These are phyloP conservation scores for Globia sparganii DNA, from an alignment of 2,888 invertebrate genomes.

Conservation along the genomic window DNA sequence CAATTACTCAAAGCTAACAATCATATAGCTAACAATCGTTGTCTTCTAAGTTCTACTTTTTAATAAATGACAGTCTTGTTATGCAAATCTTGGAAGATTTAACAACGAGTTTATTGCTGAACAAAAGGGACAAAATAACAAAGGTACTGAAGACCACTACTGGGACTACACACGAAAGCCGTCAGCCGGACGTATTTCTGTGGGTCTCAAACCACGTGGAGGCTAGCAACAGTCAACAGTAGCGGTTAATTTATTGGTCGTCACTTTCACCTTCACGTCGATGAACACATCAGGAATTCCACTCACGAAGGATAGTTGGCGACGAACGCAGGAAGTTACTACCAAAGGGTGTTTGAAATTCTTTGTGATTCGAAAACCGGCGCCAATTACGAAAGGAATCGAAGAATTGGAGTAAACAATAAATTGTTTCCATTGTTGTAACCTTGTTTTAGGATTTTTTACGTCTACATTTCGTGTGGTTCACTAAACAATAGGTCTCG, in stretches of 20 bases:
- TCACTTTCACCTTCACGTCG: slow-evolving; percentile 81
- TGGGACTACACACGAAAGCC: slow-evolving; percentile 72
- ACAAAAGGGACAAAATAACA: slow-evolving; percentile 60
- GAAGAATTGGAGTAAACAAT: slow-evolving; percentile 51
- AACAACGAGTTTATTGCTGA: slow-evolving; percentile 59
- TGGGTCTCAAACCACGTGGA: slow-evolving; percentile 65
- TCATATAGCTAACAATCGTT: background rate
- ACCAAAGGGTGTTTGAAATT: slow-evolving; percentile 72
- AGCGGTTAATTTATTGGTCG: slow-evolving; percentile 67
- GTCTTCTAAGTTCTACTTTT: slow-evolving; percentile 11
- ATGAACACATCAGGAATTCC: slow-evolving; percentile 75
- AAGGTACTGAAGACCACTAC: slow-evolving; percentile 53
- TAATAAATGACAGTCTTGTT: slow-evolving; percentile 36
- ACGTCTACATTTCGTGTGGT: background rate
- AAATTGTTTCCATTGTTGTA: slow-evolving; percentile 20
- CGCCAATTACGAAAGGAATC: slow-evolving; percentile 67
- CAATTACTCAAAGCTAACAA: slow-evolving; percentile 18
- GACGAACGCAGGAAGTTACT: slow-evolving; percentile 74
- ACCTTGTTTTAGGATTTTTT: slow-evolving; percentile 23
- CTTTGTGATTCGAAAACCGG: slow-evolving; percentile 73
- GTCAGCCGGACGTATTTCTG: slow-evolving; percentile 70
- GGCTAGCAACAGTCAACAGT: slow-evolving; percentile 64
- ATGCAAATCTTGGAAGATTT: slow-evolving; percentile 53
- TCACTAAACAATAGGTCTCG: slow-evolving; percentile 13
- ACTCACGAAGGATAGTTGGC: slow-evolving; percentile 75